Evolutionary conservation across 2,797 vertebrate genomes (phyloP).

Genomic region (Lagodon rhomboides): DNA sequence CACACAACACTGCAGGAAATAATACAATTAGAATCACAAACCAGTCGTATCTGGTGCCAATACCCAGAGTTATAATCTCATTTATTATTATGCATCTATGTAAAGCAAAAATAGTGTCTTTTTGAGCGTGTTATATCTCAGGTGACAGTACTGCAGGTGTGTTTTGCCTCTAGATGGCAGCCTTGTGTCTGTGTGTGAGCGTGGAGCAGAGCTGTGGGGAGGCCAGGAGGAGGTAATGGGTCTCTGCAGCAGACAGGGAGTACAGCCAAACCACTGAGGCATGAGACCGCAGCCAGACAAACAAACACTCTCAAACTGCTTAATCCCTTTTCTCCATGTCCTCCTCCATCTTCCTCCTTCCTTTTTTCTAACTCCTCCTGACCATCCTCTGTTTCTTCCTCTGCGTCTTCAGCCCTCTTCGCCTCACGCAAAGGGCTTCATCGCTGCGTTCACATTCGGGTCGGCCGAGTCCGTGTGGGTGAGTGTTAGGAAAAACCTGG

Average conservation of each 20-base stretch:
- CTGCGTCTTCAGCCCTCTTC: neutral
- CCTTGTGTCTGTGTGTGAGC: conserved; percentile 42
- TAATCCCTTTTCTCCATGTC: conserved; percentile 27
- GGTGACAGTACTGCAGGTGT: neutral
- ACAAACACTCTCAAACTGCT: conserved; percentile 45
- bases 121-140: neutral
- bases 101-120: neutral
- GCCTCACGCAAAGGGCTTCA: conserved; percentile 12
- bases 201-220: neutral
- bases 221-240: conserved; percentile 28
- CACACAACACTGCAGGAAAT: conserved; percentile 90
- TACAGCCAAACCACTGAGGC: conserved; percentile 47
- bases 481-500: conserved; percentile 16
- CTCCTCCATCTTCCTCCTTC: conserved; percentile 23
- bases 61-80: neutral
- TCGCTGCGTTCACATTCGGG: conserved; percentile 3
- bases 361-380: conserved; percentile 17
- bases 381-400: neutral
- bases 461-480: conserved; percentile 1
- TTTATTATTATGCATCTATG: neutral
- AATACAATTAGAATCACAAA: neutral
- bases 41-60: no score
- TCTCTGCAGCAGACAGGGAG: conserved; percentile 53
- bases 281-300: conserved; percentile 41
- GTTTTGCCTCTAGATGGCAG: conserved; percentile 74